Evolutionary conservation across 2,888 invertebrate genomes (phyloP), one percentile per base, ranked within the genome.

Genomic region (Euzophera pinguis): DNA sequence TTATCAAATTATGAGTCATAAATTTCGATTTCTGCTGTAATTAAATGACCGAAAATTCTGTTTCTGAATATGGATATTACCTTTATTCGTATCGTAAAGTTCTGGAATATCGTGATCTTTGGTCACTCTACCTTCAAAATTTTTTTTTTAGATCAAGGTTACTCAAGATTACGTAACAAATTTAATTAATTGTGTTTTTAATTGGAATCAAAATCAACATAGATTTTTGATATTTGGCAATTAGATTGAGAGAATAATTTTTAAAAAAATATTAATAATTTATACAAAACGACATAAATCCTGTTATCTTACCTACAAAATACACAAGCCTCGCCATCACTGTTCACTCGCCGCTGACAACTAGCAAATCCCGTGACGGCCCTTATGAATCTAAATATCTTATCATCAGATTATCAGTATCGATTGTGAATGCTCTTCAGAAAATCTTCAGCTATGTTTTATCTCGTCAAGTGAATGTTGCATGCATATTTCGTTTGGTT

Each of bases 251-350:
- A n/a, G n/a, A n/a, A n/a, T n/a, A n/a, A n/a, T n/a, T n/a, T n/a
- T n/a, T n/a, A n/a, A n/a, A n/a, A n/a, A n/a, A n/a, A n/a, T n/a
- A n/a, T n/a, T n/a, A n/a, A n/a, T n/a, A n/a, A n/a, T n/a, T n/a
- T n/a, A n/a, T n/a, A n/a, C n/a, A n/a, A 9, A 32, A 32, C 2
- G 7, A 32, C 2, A 2, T 32, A 7, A 7, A 32, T 32, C 7
- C 7, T 2, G 8, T 9, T 9, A 59, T 62, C 76, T 75, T 58
- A 84, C 84, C 71, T 14, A 85, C 54, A 45, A 81, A 49, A 3
- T 69, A 58, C 53, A 63, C 62, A 7, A 83, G 64, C 32, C 67
- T 80, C 55, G 78, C 82, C 85, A 85, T 85, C 63, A 43, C 57
- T 27, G 37, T 32, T 37, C 51, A 47, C 52, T 39, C n/a, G n/a